A percentile compares a stretch with the other conserved stretches of the same genome.
Conservation (phyloP, 2,113 vertebrate genomes). For the Odocoileus hemionus region DNA sequence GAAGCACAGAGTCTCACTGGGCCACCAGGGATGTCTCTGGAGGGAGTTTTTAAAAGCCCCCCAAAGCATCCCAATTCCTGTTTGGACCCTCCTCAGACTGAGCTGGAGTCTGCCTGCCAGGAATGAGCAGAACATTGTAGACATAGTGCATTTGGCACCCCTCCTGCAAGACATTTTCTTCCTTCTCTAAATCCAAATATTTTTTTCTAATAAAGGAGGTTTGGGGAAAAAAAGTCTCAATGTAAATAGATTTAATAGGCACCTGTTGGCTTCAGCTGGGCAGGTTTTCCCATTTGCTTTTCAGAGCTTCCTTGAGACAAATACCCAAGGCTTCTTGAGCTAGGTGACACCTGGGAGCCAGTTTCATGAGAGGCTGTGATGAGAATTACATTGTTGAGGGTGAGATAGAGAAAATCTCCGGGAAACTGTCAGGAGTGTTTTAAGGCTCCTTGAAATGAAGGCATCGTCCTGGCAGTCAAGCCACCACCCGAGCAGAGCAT, state of each 20-base stretch:
- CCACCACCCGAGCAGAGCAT: background rate
- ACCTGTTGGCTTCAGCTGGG: background rate
- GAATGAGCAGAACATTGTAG: background rate
- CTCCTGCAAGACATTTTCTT: no score
- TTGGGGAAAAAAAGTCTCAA: background rate
- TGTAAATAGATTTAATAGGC: background rate
- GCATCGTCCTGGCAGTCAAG: rapidly evolving
- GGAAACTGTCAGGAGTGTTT: background rate
- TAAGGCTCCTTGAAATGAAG: background rate
- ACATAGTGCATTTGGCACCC: background rate
- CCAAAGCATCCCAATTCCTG: background rate
- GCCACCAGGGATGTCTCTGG: background rate
- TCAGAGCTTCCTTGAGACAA: background rate
- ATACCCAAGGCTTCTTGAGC: background rate
- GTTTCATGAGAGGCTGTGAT: background rate
- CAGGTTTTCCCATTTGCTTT: background rate
- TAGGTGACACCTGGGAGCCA: background rate
- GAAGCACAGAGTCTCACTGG: background rate
- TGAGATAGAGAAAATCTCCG: background rate
- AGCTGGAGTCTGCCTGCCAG: background rate
- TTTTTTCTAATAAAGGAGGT: background rate
- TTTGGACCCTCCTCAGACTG: background rate
- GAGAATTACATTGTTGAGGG: background rate
- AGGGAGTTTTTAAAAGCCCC: background rate
- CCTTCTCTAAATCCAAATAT: background rate